A percentile compares a stretch with the other conserved stretches of the same genome.
Evolutionary conservation across 2,888 invertebrate genomes (phyloP).

Genomic region (Pammene aurita): DNA sequence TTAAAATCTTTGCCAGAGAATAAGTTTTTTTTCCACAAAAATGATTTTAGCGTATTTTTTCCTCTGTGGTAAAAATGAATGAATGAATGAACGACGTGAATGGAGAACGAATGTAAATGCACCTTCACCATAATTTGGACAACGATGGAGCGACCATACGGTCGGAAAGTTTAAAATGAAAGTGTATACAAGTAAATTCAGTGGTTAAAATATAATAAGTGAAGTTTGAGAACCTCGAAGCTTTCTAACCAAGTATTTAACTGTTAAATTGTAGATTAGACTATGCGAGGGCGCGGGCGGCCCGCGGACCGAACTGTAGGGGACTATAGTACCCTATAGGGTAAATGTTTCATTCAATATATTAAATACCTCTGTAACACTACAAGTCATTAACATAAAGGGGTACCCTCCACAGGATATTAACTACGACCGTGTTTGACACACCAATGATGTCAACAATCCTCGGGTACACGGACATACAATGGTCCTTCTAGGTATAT

Average conservation of each 20-base stretch:
- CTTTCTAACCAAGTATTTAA: constrained; percentile 36
- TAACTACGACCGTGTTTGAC: not conserved
- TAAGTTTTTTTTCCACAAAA: not conserved
- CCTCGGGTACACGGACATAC: not conserved
- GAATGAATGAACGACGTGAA: constrained; percentile 41
- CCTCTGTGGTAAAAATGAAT: constrained; percentile 10
- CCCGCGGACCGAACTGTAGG: not conserved
- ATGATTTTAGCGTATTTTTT: not conserved
- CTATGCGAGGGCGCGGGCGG: constrained; percentile 24
- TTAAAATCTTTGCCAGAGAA: constrained; percentile 3
- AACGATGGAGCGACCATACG: constrained; percentile 49
- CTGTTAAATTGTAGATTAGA: constrained; percentile 33
- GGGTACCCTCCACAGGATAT: not conserved
- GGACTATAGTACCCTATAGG: not conserved
- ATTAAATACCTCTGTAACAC: constrained; percentile 18
- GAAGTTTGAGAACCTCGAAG: constrained; percentile 40
- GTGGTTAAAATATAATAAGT: constrained; percentile 39
- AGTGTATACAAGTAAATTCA: constrained; percentile 29
- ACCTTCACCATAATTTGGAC: constrained; percentile 68
- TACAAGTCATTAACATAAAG: constrained; percentile 14
- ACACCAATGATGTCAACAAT: not conserved
- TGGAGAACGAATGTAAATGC: constrained; percentile 65
- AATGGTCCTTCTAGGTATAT: not conserved
- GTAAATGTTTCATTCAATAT: not conserved
- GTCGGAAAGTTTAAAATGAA: constrained; percentile 43